Base-by-base conservation (phyloP, 2,888 invertebrate genomes). In the Meandrusa payeni region DNA sequence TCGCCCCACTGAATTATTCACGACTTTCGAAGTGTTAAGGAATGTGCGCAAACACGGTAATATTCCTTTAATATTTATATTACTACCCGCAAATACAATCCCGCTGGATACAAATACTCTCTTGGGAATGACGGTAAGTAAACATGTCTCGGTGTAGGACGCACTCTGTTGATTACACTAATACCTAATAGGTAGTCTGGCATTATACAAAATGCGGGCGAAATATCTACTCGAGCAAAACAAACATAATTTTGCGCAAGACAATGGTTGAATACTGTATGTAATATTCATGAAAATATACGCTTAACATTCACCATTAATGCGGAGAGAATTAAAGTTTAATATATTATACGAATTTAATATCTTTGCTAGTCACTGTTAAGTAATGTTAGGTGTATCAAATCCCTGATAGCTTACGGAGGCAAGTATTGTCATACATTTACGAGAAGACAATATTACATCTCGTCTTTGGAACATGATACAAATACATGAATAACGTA, bases 1-100 rank as follows among this genome's bases (percentile, higher is more conserved):
- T 47, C 50, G 46, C 52, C 47, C 61, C 59, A 49, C 57, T 85
- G 82, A 85, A 85, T 83, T 55, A 83, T 86, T 82, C 79, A 83
- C 57, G 57, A 61, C 52, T 55, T 57, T 63, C 63, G 64, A 75
- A 75, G 75, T 75, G 74, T 80, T 71, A 65, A 76, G 66, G 63
- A 68, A 68, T 76, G 70, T 72, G 70, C 74, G 62, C 69, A 76
- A 80, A 78, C 75, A 73, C 61, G 47, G 59, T 74, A 69, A 77
- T 79, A 77, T 76, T 69, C 71, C 59, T 77, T 77, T 72, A 80
- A 77, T 82, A 82, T 83, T 82, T 69, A 79, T 71, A 69, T 71
- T 74, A 76, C 69, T 71, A 62, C 67, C 59, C 61, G 61, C 62
- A 62, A 64, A 73, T 68, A 70, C 64, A 75, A 69, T 73, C 57